Conservation (phyloP, 2,888 invertebrate genomes). For the Xanthorhoe spadicearia region DNA sequence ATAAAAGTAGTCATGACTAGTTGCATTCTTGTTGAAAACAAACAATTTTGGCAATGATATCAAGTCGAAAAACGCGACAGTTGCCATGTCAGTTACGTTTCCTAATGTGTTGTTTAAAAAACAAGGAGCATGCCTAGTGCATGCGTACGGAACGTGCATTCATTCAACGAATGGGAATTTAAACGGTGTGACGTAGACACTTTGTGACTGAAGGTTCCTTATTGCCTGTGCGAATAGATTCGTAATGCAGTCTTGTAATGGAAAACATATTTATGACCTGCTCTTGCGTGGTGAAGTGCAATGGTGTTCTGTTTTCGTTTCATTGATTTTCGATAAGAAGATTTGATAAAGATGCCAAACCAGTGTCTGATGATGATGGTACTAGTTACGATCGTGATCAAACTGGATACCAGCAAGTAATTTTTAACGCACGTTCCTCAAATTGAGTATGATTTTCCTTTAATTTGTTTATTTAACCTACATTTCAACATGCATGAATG, state of each 20-base stretch:
- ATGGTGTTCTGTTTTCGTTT: not conserved
- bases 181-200: slow-evolving; percentile 20
- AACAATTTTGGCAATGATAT: not conserved
- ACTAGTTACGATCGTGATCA: too few species aligned
- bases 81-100: not conserved
- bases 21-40: not conserved
- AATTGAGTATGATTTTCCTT: not conserved
- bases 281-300: not conserved
- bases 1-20: too few species aligned
- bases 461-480: not conserved
- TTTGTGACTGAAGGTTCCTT: slow-evolving; percentile 1
- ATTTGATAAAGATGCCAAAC: not conserved
- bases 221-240: slow-evolving; percentile 9
- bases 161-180: slow-evolving; percentile 15
- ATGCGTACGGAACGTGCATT: slow-evolving; percentile 24
- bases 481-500: not conserved
- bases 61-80: not conserved
- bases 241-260: not conserved
- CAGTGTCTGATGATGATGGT: not conserved
- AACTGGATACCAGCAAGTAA: not conserved
- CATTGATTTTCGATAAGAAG: not conserved
- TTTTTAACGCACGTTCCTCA: not conserved
- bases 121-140: slow-evolving; percentile 9
- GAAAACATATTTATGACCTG: not conserved
- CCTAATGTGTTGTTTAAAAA: not conserved